Percentiles rank a stretch among this genome's conserved stretches.
phyloP scores from a whole-genome alignment of 1,140 invertebrate species.

The Macrocentrus cingulum region DNA sequence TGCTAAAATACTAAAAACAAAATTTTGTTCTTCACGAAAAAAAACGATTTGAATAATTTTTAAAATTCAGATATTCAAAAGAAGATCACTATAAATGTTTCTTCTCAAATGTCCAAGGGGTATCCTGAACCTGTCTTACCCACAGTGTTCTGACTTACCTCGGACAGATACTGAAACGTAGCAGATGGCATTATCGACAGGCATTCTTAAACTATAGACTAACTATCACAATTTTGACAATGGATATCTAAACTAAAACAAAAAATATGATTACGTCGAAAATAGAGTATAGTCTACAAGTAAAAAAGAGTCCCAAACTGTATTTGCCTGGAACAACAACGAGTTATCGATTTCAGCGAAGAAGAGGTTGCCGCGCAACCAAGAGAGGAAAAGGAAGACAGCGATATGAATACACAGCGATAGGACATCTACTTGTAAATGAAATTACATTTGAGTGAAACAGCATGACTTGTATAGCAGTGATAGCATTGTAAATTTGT shows the following conservation, averaged over 20 bases:
- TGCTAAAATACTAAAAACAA: too few species aligned
- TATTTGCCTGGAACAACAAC: too few species aligned
- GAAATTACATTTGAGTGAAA: neutral
- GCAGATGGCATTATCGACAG: slow-evolving; percentile 15
- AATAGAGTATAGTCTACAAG: neutral
- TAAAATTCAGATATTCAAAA: too few species aligned
- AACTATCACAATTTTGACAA: too few species aligned
- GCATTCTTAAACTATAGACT: too few species aligned
- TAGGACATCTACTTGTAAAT: slow-evolving; percentile 11
- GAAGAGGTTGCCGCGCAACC: too few species aligned
- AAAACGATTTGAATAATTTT: too few species aligned
- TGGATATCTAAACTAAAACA: neutral
- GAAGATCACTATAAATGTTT: too few species aligned
- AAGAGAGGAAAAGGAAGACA: slow-evolving; percentile 13
- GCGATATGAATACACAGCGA: slow-evolving; percentile 1
- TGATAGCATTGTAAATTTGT: slow-evolving; percentile 1
- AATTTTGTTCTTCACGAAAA: too few species aligned
- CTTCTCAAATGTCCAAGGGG: too few species aligned
- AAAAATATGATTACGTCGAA: neutral
- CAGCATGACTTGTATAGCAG: neutral
- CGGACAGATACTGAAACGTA: neutral
- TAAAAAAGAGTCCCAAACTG: neutral
- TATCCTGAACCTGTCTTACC: slow-evolving; percentile 8
- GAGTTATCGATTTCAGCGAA: too few species aligned
- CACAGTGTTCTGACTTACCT: slow-evolving; percentile 3